A percentile compares a stretch with the other conserved stretches of the same genome.
Evolutionary conservation across 2,888 invertebrate genomes (phyloP).

Genomic region (Druceiella hillmani): DNA sequence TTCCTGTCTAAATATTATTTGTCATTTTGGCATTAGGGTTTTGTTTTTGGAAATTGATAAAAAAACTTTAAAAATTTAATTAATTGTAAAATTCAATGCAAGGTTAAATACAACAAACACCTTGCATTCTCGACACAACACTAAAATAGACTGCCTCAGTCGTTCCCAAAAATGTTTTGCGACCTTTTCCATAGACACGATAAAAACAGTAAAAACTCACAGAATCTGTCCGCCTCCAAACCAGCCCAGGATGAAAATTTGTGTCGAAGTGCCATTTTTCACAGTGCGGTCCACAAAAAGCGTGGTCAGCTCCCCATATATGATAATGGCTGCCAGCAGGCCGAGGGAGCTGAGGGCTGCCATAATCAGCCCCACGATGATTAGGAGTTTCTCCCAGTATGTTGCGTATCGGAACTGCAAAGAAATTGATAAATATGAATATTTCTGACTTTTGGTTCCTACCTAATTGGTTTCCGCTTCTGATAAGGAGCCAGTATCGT

Average conservation of each 20-base stretch:
- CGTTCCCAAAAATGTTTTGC: neutral
- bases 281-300: slow-evolving; percentile 51
- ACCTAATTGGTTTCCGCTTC: too few relatives aligned
- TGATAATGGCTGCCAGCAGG: slow-evolving; percentile 51
- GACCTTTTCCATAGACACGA: neutral
- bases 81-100: too few relatives aligned
- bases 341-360: slow-evolving; percentile 34
- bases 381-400: slow-evolving; percentile 30
- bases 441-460: too few relatives aligned
- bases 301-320: slow-evolving; percentile 58
- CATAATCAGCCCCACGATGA: slow-evolving; percentile 29
- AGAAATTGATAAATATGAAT: too few relatives aligned
- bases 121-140: too few relatives aligned
- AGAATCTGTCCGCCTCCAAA: slow-evolving; percentile 50
- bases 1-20: too few relatives aligned
- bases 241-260: slow-evolving; percentile 36
- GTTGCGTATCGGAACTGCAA: slow-evolving; percentile 44
- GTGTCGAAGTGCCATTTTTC: slow-evolving; percentile 35
- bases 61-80: too few relatives aligned
- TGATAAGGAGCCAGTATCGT: too few relatives aligned
- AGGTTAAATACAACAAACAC: too few relatives aligned
- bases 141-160: too few relatives aligned
- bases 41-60: too few relatives aligned
- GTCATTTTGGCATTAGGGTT: too few relatives aligned
- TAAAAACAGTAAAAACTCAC: slow-evolving; percentile 34